phyloP scores from a whole-genome alignment of 1,140 invertebrate species.

The Mya arenaria region DNA sequence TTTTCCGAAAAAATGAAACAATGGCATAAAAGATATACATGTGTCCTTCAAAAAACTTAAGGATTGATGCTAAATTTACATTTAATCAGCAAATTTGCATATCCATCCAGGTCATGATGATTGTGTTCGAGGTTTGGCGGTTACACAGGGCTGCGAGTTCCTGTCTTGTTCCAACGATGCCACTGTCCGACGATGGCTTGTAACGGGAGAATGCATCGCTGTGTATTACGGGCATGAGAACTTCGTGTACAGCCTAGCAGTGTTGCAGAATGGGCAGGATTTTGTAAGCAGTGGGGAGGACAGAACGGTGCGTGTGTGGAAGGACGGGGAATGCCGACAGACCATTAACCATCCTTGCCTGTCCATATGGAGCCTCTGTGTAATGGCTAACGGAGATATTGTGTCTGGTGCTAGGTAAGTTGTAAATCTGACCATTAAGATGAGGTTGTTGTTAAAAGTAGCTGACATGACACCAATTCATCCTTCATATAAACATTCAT shows the following conservation, averaged over 20 bases:
- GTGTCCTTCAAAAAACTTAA: no score
- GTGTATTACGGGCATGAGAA: slow-evolving; percentile 90
- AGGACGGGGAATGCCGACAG: slow-evolving; percentile 85
- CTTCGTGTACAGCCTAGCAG: slow-evolving; percentile 85
- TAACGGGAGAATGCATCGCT: slow-evolving; percentile 88
- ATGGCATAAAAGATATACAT: no score
- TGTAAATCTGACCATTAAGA: background rate
- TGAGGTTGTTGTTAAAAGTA: no score
- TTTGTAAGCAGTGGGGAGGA: slow-evolving; percentile 87
- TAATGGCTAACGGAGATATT: slow-evolving; percentile 92
- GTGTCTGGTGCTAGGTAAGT: slow-evolving; percentile 90
- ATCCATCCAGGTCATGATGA: slow-evolving; percentile 93
- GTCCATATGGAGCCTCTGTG: slow-evolving; percentile 93
- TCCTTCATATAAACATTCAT: no score
- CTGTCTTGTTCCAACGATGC: slow-evolving; percentile 96
- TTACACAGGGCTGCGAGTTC: slow-evolving; percentile 87
- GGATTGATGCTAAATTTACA: no score
- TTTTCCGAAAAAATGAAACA: no score
- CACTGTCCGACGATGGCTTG: slow-evolving; percentile 90
- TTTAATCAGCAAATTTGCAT: no score
- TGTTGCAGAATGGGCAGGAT: slow-evolving; percentile 84
- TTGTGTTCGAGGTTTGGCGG: slow-evolving; percentile 91
- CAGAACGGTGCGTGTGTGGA: slow-evolving; percentile 92
- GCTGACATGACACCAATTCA: no score
- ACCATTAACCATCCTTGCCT: slow-evolving; percentile 91